Conservation (phyloP, 2,113 vertebrate genomes). For the Plestiodon gilberti region DNA sequence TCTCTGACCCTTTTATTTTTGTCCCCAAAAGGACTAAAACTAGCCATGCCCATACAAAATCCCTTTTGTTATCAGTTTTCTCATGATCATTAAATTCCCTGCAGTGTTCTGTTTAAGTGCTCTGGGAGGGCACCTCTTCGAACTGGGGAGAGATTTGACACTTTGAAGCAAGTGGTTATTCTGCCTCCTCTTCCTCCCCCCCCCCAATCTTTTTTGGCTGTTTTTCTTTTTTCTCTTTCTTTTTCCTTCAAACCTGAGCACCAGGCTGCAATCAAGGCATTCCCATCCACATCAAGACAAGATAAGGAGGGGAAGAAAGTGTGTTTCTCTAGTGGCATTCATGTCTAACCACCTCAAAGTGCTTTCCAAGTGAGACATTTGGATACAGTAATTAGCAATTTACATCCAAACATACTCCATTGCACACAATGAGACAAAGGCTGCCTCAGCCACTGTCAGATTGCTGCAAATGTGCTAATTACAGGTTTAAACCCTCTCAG, state of each 20-base stretch:
- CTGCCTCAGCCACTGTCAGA: neutral
- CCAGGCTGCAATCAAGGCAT: conserved; percentile 25
- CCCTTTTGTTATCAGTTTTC: conserved; percentile 56
- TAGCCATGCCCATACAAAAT: conserved; percentile 46
- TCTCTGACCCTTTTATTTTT: conserved; percentile 66
- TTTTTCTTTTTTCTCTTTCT: neutral
- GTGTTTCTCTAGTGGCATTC: conserved; percentile 22
- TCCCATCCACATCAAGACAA: conserved; percentile 38
- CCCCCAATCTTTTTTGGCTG: neutral
- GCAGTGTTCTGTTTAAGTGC: conserved; percentile 57
- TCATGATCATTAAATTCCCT: conserved; percentile 64
- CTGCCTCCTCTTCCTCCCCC: too few species aligned
- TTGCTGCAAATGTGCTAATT: conserved; percentile 59
- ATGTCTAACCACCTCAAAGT: conserved; percentile 18
- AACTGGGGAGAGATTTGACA: conserved; percentile 57
- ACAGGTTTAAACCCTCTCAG: conserved; percentile 37
- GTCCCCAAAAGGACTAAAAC: conserved; percentile 61
- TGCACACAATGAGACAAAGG: conserved; percentile 40
- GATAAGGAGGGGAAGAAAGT: conserved; percentile 7
- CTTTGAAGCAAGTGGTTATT: conserved; percentile 42
- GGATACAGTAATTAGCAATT: conserved; percentile 29
- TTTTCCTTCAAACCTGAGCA: conserved; percentile 25
- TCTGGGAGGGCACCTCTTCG: conserved; percentile 51
- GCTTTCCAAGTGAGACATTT: neutral
- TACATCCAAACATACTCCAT: conserved; percentile 29